These are phyloP conservation scores for Prionace glauca DNA, from an alignment of 2,797 vertebrate genomes.

Conservation along the genomic window DNA sequence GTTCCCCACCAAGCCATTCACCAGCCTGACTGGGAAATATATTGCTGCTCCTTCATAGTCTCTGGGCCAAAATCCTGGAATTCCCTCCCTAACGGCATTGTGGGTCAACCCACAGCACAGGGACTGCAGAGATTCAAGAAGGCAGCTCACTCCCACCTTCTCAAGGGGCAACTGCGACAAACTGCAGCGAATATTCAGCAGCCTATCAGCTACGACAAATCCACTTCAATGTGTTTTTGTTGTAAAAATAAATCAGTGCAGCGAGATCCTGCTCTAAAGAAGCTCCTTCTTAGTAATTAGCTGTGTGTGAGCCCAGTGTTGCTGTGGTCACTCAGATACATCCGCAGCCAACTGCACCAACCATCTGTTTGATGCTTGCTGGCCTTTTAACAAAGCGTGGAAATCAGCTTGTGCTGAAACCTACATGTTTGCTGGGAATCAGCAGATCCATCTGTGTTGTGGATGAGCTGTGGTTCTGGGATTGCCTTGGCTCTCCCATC, in stretches of 20 bases:
- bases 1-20: too few species aligned
- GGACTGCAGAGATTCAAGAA: too few species aligned
- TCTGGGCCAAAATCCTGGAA: too few species aligned
- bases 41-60: too few species aligned
- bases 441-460: constrained; percentile 19
- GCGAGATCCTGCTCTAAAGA: background rate
- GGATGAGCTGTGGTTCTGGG: background rate
- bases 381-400: background rate
- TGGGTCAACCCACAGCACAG: too few species aligned
- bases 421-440: background rate
- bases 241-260: background rate
- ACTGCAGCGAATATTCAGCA: background rate
- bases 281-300: constrained; percentile 1
- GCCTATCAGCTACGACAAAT: background rate
- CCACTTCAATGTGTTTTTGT: background rate
- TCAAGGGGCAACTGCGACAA: background rate
- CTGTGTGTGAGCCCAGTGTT: background rate
- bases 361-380: background rate
- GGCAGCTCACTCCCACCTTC: too few species aligned
- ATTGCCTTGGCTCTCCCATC: background rate
- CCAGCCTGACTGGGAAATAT: too few species aligned
- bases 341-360: background rate
- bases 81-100: too few species aligned
- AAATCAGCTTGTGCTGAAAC: background rate
- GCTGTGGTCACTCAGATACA: constrained; percentile 8